Percentiles rank a stretch among this genome's conserved stretches.
phyloP scores from a whole-genome alignment of 2,797 vertebrate species.

The Leptatherina wallacei region DNA sequence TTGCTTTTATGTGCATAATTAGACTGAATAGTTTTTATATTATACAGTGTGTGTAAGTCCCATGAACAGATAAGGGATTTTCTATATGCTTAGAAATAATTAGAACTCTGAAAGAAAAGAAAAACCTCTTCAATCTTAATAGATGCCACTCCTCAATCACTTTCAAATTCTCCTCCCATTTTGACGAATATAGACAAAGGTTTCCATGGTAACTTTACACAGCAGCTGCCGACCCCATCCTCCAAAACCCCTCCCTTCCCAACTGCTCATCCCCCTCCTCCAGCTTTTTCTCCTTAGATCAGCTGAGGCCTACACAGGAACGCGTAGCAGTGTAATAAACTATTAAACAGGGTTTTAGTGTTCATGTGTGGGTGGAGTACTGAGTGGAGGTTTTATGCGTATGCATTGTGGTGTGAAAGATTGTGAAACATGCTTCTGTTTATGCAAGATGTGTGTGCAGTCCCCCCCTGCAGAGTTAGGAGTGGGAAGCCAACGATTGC shows the following conservation, averaged over 20 bases:
- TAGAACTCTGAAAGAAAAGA: neutral
- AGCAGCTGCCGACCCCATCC: constrained; percentile 60
- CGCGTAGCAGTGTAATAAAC: constrained; percentile 52
- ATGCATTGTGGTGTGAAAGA: constrained; percentile 20
- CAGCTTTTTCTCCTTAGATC: constrained; percentile 36
- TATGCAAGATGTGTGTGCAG: constrained; percentile 17
- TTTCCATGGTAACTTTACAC: constrained; percentile 81
- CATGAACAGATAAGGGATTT: neutral
- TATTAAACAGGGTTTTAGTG: constrained; percentile 50
- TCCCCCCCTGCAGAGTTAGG: constrained; percentile 46
- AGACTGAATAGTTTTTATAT: neutral
- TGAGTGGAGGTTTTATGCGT: constrained; percentile 29
- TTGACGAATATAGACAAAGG: constrained; percentile 75
- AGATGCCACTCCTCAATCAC: constrained; percentile 5
- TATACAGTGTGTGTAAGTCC: neutral
- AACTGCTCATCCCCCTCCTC: constrained; percentile 23
- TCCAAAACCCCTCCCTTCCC: constrained; percentile 36
- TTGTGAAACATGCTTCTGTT: constrained; percentile 44
- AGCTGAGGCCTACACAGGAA: constrained; percentile 50
- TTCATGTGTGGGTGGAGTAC: constrained; percentile 19
- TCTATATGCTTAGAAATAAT: neutral
- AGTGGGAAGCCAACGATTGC: constrained; percentile 60
- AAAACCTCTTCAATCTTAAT: constrained; percentile 6
- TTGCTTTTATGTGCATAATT: neutral
- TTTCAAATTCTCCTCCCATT: constrained; percentile 32